A percentile compares a stretch with the other conserved stretches of the same genome.
These are phyloP conservation scores for Bucorvus abyssinicus DNA, from an alignment of 2,797 vertebrate species.

Conservation along the genomic window DNA sequence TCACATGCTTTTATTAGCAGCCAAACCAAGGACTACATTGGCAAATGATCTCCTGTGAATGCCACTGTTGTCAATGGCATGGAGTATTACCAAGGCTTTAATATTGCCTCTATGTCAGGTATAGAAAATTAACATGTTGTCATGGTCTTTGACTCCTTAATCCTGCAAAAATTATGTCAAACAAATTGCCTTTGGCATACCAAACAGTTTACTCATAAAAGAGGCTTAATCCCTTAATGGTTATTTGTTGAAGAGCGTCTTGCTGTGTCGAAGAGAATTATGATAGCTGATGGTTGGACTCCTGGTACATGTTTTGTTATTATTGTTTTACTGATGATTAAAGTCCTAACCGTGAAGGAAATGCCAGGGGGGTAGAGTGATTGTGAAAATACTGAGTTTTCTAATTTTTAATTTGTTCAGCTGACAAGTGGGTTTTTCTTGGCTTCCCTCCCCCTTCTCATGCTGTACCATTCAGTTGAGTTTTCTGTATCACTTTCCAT, in stretches of 20 bases:
- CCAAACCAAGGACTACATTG: background rate
- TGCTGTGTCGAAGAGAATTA: conserved; percentile 56
- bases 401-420: background rate
- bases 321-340: conserved; percentile 58
- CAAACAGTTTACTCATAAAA: conserved; percentile 60
- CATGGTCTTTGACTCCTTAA: conserved; percentile 11
- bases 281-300: conserved; percentile 13
- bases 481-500: background rate
- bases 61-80: background rate
- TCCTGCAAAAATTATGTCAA: conserved; percentile 35
- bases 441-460: background rate
- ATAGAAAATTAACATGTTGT: background rate
- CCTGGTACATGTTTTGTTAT: conserved; percentile 39
- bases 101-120: background rate
- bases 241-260: conserved; percentile 51
- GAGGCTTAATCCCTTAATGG: conserved; percentile 53
- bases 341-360: conserved; percentile 30
- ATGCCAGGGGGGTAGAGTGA: background rate
- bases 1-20: background rate
- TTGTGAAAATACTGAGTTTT: conserved; percentile 10
- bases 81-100: background rate
- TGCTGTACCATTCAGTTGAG: background rate
- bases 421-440: background rate
- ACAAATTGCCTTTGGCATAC: background rate
- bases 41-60: background rate